A percentile compares a stretch with the other conserved stretches of the same genome.
Evolutionary conservation across 2,113 vertebrate genomes (phyloP).

Genomic region (Tachysurus vachellii): DNA sequence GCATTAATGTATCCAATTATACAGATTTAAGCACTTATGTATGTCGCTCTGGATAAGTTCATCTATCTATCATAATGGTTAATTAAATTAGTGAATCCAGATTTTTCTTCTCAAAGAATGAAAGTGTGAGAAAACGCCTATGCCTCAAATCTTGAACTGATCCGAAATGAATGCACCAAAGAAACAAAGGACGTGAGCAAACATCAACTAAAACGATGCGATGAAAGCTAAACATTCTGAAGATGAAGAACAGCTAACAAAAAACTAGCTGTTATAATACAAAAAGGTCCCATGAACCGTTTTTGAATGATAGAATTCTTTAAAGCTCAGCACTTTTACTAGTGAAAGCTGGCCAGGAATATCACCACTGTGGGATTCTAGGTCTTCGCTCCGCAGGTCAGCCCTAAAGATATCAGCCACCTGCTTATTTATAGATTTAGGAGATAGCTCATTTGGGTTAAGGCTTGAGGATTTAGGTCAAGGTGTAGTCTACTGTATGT

Average conservation of each 20-base stretch:
- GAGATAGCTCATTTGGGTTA: neutral
- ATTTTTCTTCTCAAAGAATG: neutral
- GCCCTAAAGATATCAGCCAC: neutral
- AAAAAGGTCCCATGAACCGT: neutral
- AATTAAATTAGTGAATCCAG: neutral
- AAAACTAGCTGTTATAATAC: neutral
- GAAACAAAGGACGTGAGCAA: neutral
- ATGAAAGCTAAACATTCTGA: neutral
- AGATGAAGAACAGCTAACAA: neutral
- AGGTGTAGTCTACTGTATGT: neutral
- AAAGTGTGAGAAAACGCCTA: neutral
- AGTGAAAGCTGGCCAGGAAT: neutral
- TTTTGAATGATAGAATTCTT: neutral
- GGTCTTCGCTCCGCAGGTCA: constrained; percentile 12
- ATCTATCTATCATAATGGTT: neutral
- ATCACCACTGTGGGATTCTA: neutral
- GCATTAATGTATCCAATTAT: too few species aligned
- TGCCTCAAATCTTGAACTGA: neutral
- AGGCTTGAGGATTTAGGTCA: neutral
- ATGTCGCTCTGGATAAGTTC: neutral
- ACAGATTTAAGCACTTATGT: too few species aligned
- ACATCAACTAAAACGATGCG: neutral
- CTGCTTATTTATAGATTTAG: neutral
- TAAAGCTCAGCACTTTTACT: neutral
- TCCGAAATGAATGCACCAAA: neutral